Base-by-base conservation (phyloP, 2,113 vertebrate genomes). In the Coptodon rendalli region DNA sequence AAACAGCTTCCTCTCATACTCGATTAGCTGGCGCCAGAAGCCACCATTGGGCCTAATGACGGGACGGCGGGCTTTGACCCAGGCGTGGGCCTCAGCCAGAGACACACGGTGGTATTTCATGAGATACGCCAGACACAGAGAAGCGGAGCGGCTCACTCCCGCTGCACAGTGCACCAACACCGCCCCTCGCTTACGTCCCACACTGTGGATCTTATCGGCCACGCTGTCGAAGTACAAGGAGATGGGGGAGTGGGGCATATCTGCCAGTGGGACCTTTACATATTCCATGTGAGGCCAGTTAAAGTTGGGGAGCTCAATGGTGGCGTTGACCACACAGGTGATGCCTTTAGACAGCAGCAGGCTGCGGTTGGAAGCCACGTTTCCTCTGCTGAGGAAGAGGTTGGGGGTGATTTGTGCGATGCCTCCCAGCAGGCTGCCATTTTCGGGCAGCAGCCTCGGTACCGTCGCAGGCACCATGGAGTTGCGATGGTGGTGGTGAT, bases 231-330 rank as follows among this genome's bases (percentile, higher is more conserved):
- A 99, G 95, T 99, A 99, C 36, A 99, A 92, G 29, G 98, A 98
- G 93, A 99, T 97, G 80, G 98, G 98, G 2, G 98, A 98, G 43
- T 98, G 98, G 38, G 98, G 98, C 97, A 98, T 97, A 89, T 99
- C 98, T 0, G 98, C 98, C 95, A 99, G 94, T 61, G 98, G 98
- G 92, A 99, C 98, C 96, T 98, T 98, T 1, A 99, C 97, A 1
- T 99, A 99, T 91, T 99, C 98, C 84, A 99, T 97, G 82, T 99
- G 97, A 5, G 98, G 98, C 98, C 98, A 99, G 96, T 99, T 99
- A 92, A 97, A 98, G 94, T 99, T 99, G 89, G 98, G 98, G 71
- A 99, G 97, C 96, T 99, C 98, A 5, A 99, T 97, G 94, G 98
- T 99, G 56, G 98, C 98, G 2, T 99, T 99, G 89, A 99, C 97